phyloP scores from a whole-genome alignment of 1,140 invertebrate genomes.

The Cyphomyrmex costatus region DNA sequence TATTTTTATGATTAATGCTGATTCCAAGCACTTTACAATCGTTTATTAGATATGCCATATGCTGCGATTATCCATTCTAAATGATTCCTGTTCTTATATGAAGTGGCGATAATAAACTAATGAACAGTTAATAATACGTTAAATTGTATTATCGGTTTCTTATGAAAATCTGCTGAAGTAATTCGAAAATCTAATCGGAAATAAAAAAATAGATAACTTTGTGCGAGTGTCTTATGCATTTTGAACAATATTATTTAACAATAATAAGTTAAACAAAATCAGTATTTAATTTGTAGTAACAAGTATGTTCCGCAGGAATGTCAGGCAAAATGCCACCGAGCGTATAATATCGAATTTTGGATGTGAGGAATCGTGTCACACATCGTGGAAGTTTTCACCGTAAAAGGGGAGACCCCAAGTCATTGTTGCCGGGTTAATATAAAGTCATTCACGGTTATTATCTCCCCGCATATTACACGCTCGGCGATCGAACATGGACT shows the following conservation, averaged over 20 bases:
- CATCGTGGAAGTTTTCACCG: neutral
- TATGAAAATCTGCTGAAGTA: neutral
- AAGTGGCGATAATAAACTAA: conserved; percentile 32
- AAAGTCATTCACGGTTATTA: conserved; percentile 27
- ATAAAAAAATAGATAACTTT: neutral
- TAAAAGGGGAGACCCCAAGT: neutral
- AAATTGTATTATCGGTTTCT: neutral
- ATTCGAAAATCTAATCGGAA: neutral
- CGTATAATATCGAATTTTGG: neutral
- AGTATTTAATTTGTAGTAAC: neutral
- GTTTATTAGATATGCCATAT: conserved; percentile 42
- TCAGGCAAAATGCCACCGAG: neutral
- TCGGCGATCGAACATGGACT: conserved; percentile 43
- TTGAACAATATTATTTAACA: neutral
- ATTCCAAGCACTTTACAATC: conserved; percentile 27
- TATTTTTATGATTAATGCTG: conserved; percentile 34
- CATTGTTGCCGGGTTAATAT: conserved; percentile 5
- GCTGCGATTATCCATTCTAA: neutral
- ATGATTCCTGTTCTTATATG: conserved; percentile 1
- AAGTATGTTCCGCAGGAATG: neutral
- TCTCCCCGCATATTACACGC: conserved; percentile 27
- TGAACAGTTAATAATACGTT: neutral
- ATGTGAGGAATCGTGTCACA: neutral
- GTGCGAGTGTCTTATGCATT: neutral
- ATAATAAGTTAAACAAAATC: too few relatives aligned